phyloP scores from a whole-genome alignment of 2,888 invertebrate genomes.

The Strigamia transsilvanica region DNA sequence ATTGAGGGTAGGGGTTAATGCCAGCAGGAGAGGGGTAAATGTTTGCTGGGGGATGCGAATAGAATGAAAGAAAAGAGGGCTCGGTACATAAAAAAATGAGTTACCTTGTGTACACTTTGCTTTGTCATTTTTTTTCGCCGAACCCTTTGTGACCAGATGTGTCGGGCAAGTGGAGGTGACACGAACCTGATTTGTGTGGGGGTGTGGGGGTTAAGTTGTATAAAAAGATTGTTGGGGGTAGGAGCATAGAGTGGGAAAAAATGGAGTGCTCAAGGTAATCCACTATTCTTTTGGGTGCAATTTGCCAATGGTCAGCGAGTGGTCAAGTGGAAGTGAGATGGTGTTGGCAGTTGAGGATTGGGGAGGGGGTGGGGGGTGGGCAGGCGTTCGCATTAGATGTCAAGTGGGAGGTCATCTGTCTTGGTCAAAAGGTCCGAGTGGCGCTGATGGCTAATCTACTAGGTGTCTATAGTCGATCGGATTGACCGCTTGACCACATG shows the following conservation, averaged over 20 bases:
- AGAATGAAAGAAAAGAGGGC: slow-evolving; percentile 17
- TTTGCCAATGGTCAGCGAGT: slow-evolving; percentile 46
- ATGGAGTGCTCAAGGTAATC: slow-evolving; percentile 17
- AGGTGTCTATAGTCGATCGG: slow-evolving; percentile 30
- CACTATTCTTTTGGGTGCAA: slow-evolving; percentile 43
- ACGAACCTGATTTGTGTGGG: neutral
- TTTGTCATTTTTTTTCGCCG: neutral
- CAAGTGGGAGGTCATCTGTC: slow-evolving; percentile 49
- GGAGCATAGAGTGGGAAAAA: neutral
- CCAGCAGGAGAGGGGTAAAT: slow-evolving; percentile 49
- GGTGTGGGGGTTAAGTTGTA: neutral
- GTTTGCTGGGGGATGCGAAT: neutral
- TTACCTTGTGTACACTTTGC: slow-evolving; percentile 47
- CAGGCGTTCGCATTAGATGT: neutral
- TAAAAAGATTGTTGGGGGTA: neutral
- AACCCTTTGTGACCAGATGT: slow-evolving; percentile 45
- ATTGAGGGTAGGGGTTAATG: slow-evolving; percentile 37
- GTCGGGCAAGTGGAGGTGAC: slow-evolving; percentile 29
- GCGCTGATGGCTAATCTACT: slow-evolving; percentile 39
- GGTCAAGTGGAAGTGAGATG: slow-evolving; percentile 42
- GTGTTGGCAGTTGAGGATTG: slow-evolving; percentile 45
- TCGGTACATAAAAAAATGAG: slow-evolving; percentile 20
- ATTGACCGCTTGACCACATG: slow-evolving; percentile 28
- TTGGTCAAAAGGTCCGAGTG: slow-evolving; percentile 47
- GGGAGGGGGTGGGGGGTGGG: neutral